Base-by-base conservation (phyloP, 2,797 vertebrate species). In the Spinus olivaceus region DNA sequence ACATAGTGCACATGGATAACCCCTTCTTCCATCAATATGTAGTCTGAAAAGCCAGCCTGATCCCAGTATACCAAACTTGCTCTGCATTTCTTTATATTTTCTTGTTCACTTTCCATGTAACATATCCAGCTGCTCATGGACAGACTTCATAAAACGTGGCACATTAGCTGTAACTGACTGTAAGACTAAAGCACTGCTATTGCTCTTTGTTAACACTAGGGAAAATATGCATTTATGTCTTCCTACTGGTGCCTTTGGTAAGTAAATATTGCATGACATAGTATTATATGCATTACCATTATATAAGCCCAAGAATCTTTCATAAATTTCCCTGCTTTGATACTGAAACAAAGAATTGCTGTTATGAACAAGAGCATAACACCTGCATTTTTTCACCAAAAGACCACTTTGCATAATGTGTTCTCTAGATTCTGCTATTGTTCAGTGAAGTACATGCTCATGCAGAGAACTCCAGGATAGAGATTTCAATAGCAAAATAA, bases 371-470 rank as follows among this genome's bases (percentile, higher is more conserved):
- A 46, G 69, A 54, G 18, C n/a, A n/a, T 51, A 89, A 32, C n/a
- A 87, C 64, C 51, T 70, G 60, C 33, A 64, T 95, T 92, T 95
- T 30, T 88, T 93, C 88, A 77, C 83, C n/a, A 30, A 76, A 88
- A 85, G 95, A 90, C 6, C 8, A 74, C 80, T 92, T 83, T 91
- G 57, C 79, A 70, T 91, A 76, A 93, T 87, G 33, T 89, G 46
- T 87, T 91, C 72, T 80, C 72, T 87, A 86, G 79, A 82, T 93
- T 92, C 69, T 90, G 46, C 67, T 87, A 46, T 86, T 95, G 90
- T 94, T 95, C 72, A 78, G 35, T 78, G 72, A 92, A 96, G 84
- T 93, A 59, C 44, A 69, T 44, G 71, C 32, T 50, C 90, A 91
- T 81, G 81, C 69, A 92, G 92, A 86, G 90, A 96, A 80, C 81